Conservation (phyloP, 2,113 vertebrate genomes). For the Cygnus buccinator region DNA sequence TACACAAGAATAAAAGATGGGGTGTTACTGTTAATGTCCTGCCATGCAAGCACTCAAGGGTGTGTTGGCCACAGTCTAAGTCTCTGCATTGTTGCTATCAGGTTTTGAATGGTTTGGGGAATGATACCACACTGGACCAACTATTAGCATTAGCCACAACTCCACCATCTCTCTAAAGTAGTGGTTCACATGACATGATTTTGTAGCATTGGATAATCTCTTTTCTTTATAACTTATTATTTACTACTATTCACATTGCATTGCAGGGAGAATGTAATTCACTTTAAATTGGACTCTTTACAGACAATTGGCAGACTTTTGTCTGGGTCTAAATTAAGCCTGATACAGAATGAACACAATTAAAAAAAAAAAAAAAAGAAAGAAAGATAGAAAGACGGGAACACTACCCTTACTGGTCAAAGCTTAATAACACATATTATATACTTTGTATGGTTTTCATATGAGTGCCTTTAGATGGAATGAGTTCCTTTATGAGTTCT, state of each 20-base stretch:
- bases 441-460: background rate
- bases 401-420: background rate
- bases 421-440: background rate
- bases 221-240: background rate
- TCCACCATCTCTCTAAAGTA: fast-evolving
- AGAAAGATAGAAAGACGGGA: background rate
- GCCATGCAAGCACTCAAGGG: background rate
- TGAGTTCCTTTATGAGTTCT: background rate
- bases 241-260: background rate
- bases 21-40: background rate
- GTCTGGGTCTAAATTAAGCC: background rate
- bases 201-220: background rate
- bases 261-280: background rate
- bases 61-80: background rate
- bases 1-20: background rate
- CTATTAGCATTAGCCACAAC: background rate
- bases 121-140: background rate
- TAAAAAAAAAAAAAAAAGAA: background rate
- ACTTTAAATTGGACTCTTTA: background rate
- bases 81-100: background rate
- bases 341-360: background rate
- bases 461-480: background rate
- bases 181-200: background rate
- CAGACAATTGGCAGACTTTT: background rate
- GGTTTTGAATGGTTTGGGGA: background rate